Base-by-base conservation (phyloP, 2,888 invertebrate genomes). In the Troides aeacus region DNA sequence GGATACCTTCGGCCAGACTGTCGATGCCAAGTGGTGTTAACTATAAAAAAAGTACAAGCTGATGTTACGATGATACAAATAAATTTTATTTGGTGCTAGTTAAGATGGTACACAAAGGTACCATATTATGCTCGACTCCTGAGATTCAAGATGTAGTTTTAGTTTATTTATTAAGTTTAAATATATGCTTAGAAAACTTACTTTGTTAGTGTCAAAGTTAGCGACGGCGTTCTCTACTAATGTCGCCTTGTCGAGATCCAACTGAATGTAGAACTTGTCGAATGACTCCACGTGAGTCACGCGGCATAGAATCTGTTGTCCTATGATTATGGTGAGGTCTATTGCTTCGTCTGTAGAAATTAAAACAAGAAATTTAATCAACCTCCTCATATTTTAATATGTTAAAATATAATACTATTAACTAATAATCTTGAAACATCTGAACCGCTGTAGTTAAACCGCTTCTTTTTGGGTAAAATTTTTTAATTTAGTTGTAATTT, bases 241-340 rank as follows among this genome's bases (percentile, higher is more conserved):
- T 1, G 77, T 77, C 0, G 90, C 89, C 72, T 92, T 92, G 5
- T 89, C 90, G 74, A 91, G 71, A 66, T 92, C 92, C 5, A 92
- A 80, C 64, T 92, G 92, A 0, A 90, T 81, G 71, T 81, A 87
- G 79, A 92, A 88, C 73, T 86, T 86, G 60, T 89, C 87, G 65
- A 82, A 85, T 0, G 90, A 88, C 17, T 87, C 89, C 24, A 92
- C 87, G 70, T 91, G 86, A 0, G 92, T 91, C 62, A 92, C 90
- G 21, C 85, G 83, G 72, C 90, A 86, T 39, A 87, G 70, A n/a
- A 92, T 86, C 78, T 92, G 90, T 73, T 92, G 92, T 18, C 90
- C 88, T 36, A 89, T 84, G 39, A 92, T 87, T 57, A 92, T 90
- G 0, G 89, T 89, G 68, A 92, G 79, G 74, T 92, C 92, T 70